Base-by-base conservation (phyloP, 2,888 invertebrate species). In the Cheilosia vulpina region DNA sequence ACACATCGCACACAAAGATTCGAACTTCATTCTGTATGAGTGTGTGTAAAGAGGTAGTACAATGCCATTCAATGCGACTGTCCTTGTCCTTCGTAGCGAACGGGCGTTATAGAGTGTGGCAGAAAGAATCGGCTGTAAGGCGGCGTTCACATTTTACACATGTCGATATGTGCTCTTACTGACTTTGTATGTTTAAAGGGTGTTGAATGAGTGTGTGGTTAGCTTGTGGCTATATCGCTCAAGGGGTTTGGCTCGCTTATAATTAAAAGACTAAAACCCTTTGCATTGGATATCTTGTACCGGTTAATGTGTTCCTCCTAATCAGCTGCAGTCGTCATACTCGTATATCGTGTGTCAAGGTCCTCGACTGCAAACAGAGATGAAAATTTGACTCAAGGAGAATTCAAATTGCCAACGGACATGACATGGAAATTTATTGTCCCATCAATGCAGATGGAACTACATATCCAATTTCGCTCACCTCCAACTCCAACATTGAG, bases 361-460 rank as follows among this genome's bases (percentile, higher is more conserved):
- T 47, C 65, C 31, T 15, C 43, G 34, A 65, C 71, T 78, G 57
- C 21, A 55, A 27, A n/a, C 50, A 73, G n/a, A 58, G 21, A 58
- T n/a, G 57, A 43, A 77, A 78, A 78, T 78, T 66, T 68, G 82
- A 72, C 82, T 82, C 82, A 82, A 82, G 66, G 78, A 62, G 72
- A 82, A 78, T 77, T 72, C 71, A 72, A 82, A 82, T 72, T 82
- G 66, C 72, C 77, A 82, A 82, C 78, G 68, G 82, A 68, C 78
- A 78, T 53, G 65, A 50, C 78, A 82, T 72, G 58, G 55, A 60
- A 60, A 66, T 77, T 66, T 58, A 77, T 82, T 77, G 82, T 82
- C 77, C 45, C 58, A 77, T 60, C 41, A 55, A 50, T 47, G 62
- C 78, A 78, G 71, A 66, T 77, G 82, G 71, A 31, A 60, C 71